These are phyloP conservation scores for Calliphora vicina DNA, from an alignment of 1,140 invertebrate genomes.

Conservation along the genomic window DNA sequence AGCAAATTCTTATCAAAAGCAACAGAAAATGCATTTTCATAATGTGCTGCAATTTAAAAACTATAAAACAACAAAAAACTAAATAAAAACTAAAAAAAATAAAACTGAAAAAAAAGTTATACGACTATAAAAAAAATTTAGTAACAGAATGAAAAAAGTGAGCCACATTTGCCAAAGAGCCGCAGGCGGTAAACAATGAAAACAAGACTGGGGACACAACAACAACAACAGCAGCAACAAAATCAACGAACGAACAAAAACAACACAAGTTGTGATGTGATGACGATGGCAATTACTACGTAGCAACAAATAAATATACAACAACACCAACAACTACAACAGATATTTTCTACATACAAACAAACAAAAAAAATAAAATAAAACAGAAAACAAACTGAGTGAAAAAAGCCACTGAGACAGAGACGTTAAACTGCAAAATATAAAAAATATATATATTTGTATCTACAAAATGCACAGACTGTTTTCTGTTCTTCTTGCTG, in stretches of 20 bases:
- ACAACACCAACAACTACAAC: not conserved
- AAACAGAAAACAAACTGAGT: too few species aligned
- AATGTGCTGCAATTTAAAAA: slow-evolving; percentile 29
- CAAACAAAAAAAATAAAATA: too few species aligned
- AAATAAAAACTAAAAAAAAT: not conserved
- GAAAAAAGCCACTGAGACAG: too few species aligned
- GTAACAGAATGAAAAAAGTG: not conserved
- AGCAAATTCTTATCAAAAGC: slow-evolving; percentile 20
- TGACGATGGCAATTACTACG: slow-evolving; percentile 25
- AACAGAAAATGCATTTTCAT: slow-evolving; percentile 31
- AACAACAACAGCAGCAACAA: slow-evolving; percentile 1
- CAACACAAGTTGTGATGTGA: slow-evolving; percentile 10
- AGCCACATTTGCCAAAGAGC: slow-evolving; percentile 26
- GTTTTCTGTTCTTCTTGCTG: too few species aligned
- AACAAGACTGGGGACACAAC: slow-evolving; percentile 12
- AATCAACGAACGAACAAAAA: not conserved
- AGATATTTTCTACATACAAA: not conserved
- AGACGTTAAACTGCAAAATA: too few species aligned
- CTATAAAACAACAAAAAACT: slow-evolving; percentile 17
- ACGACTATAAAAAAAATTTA: too few species aligned
- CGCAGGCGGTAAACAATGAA: slow-evolving; percentile 27
- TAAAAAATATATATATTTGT: too few species aligned
- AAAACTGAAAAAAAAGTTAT: not conserved
- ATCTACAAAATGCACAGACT: too few species aligned
- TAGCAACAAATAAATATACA: slow-evolving; percentile 28